Evolutionary conservation across 2,888 invertebrate genomes (phyloP), one percentile per base, ranked within the genome.

Genomic region (Plebejus melissa): DNA sequence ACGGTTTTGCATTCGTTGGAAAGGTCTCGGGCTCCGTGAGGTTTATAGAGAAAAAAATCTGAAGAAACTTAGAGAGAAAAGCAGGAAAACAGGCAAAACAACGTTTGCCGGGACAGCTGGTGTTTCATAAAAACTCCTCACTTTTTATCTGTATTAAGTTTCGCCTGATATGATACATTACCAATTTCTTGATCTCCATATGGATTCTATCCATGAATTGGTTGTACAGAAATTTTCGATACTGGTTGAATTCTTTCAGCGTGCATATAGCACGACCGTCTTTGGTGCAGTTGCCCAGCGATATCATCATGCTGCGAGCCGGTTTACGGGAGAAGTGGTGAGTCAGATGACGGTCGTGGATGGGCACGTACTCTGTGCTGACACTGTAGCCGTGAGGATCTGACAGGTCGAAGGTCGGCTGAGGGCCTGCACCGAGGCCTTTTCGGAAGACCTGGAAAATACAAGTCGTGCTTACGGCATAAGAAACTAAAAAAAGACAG

Each of bases 201-300:
- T 94, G 91, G 76, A 95, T 93, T 75, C 91, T 87, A 76, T 94
- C 94, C 85, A 95, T 90, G 78, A 94, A 94, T 28, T 91, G 90
- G 77, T 94, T 94, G 79, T 94, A 94, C 75, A 96, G 83, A 79
- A 94, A 95, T 79, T 94, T 94, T 76, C 96, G 93, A 86, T 95
- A 95, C 78, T 94, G 93, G 82, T 96, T 96, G 83, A 95, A 96
- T 80, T 95, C 95, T 78, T 94, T 94, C 28, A 95, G 83, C 1
- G 94, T 94, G 82, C 96, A 96, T 1, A 95, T 94, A 0, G 95
- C 95, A 75, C 95, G 90, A 1, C 94, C 94, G 36, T 95, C 90
- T 22, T 91, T 87, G 0, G 95, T 95, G 78, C 95, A 94, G 80
- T 91, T 94, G 1, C 95, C 95, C 4, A 94, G 91, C 13, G 85